Base-by-base conservation (phyloP, 2,888 invertebrate species). In the Pyrrhia umbra region DNA sequence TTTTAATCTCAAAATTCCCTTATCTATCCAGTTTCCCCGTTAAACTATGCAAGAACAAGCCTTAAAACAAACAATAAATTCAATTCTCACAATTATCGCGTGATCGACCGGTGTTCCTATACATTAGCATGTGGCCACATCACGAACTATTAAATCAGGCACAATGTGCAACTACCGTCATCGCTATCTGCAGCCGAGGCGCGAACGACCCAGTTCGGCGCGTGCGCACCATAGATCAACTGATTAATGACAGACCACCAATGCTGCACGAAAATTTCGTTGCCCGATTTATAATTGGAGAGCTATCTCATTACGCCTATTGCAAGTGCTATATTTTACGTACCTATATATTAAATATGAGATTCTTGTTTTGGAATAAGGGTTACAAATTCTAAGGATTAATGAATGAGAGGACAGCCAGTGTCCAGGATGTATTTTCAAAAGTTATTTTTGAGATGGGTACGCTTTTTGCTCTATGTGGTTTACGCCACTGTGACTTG, bases 201-300 rank as follows among this genome's bases (percentile, higher is more conserved):
- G 85, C 85, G 80, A 83, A 83, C 84, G 86, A 85, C 87, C 88
- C 79, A 85, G 80, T 81, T 86, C 60, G 83, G 86, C 89, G 88
- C 90, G 90, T 88, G 90, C 90, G 66, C 65, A 59, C 64, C 82
- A 85, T 65, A 86, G 87, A 86, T 79, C 79, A 79, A 75, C 67
- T 69, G 73, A 80, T 79, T 80, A 79, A 77, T 73, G 73, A 55
- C 37, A 76, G 78, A 80, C 78, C 79, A 73, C 79, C 79, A 57
- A 68, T 46, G 45, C 56, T 46, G 45, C 59, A 10, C 34, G n/a
- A 54, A 68, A 49, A 67, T 68, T 61, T 70, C 68, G 73, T 61
- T 42, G 10, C 46, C 20, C 9, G 27, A 57, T 75, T 78, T 67
- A 67, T 65, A 69, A 61, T 64, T 65, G 60, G 49, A 13, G 16